These are phyloP conservation scores for Aviceda subcristata DNA, from an alignment of 2,113 vertebrate genomes.

Conservation along the genomic window DNA sequence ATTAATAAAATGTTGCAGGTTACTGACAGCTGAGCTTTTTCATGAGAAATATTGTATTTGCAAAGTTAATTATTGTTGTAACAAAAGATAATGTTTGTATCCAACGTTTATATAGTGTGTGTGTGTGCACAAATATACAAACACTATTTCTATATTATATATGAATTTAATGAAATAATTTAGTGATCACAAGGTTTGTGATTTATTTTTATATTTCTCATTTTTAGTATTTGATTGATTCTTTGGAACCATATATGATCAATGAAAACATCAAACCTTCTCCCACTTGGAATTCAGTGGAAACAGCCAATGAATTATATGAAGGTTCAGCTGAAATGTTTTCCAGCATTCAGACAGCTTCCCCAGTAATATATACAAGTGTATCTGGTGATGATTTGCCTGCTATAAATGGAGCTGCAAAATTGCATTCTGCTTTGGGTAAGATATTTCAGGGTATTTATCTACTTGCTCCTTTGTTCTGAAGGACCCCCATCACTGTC, in stretches of 20 bases:
- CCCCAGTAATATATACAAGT: conserved; percentile 72
- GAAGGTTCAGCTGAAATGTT: conserved; percentile 81
- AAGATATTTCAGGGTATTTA: conserved; percentile 32
- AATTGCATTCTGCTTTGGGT: conserved; percentile 58
- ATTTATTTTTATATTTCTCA: conserved; percentile 25
- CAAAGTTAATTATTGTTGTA: background rate
- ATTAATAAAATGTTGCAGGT: background rate
- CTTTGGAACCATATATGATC: conserved; percentile 51
- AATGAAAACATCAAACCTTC: conserved; percentile 30
- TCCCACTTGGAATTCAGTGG: background rate
- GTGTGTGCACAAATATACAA: background rate
- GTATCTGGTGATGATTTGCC: conserved; percentile 44
- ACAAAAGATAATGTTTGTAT: background rate
- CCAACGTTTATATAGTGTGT: background rate
- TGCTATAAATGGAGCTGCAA: conserved; percentile 7
- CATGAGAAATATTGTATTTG: background rate
- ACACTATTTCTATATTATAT: background rate
- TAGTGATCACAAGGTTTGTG: background rate
- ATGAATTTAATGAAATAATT: background rate
- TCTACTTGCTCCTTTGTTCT: conserved; percentile 7
- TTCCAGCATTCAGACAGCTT: conserved; percentile 70
- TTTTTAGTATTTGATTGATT: conserved; percentile 73
- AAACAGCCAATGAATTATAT: conserved; percentile 62
- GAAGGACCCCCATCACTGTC: background rate
- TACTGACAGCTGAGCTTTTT: background rate